Evolutionary conservation across 2,797 vertebrate species (phyloP).

Genomic region (Brachyalestes nurse): DNA sequence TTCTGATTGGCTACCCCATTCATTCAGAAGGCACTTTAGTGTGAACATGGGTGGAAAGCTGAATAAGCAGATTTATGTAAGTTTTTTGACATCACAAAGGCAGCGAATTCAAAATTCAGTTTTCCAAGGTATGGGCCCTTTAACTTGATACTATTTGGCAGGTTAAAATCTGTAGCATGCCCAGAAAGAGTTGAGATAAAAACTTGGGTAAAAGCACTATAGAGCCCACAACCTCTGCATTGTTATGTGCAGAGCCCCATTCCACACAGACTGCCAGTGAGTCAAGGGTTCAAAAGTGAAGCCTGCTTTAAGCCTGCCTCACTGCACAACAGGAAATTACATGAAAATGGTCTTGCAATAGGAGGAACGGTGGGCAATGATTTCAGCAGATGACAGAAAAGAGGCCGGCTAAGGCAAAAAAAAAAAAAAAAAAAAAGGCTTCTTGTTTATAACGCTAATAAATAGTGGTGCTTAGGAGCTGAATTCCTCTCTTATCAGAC

Average conservation of each 20-base stretch:
- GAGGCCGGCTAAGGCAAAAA: background rate
- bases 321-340: constrained; percentile 76
- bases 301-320: constrained; percentile 49
- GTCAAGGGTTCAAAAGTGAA: constrained; percentile 27
- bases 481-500: constrained; percentile 18
- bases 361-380: constrained; percentile 52
- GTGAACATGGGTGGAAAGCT: no score
- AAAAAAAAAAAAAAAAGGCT: background rate
- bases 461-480: background rate
- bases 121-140: no score
- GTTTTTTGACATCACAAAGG: background rate
- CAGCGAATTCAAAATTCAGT: background rate
- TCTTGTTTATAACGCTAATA: constrained; percentile 21
- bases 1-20: background rate
- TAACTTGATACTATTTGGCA: background rate
- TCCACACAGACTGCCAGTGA: constrained; percentile 8
- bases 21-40: background rate
- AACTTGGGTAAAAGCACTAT: background rate
- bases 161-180: background rate
- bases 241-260: constrained; percentile 1
- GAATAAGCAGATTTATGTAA: background rate
- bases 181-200: background rate
- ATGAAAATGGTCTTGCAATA: constrained; percentile 54
- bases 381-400: constrained; percentile 16
- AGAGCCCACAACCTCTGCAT: constrained; percentile 13